A percentile compares a stretch with the other conserved stretches of the same genome.
Evolutionary conservation across 2,113 vertebrate species (phyloP).

Genomic region (Todiramphus chloris): DNA sequence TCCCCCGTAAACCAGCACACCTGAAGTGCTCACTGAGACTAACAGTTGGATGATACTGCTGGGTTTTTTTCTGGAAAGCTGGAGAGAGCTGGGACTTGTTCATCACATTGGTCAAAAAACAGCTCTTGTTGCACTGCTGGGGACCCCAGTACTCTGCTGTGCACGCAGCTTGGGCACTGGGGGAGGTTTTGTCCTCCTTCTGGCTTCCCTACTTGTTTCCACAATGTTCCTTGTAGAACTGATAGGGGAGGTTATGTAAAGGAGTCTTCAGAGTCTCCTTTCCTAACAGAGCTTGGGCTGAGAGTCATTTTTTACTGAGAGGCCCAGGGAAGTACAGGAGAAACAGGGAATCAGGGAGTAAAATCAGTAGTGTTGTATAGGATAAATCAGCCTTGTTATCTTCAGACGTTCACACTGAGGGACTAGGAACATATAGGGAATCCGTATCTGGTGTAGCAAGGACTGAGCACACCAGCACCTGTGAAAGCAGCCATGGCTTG

Average conservation of each 20-base stretch:
- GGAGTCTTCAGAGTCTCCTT: background rate
- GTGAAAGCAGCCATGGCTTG: background rate
- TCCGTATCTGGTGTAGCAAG: background rate
- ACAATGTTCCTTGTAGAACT: background rate
- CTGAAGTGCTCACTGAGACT: background rate
- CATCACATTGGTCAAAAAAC: background rate
- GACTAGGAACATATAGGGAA: background rate
- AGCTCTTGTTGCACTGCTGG: background rate
- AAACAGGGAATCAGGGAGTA: background rate
- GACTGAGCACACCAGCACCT: background rate
- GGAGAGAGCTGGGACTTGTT: background rate
- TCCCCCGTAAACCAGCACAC: background rate
- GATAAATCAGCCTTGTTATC: background rate
- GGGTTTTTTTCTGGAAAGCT: background rate
- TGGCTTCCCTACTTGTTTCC: background rate
- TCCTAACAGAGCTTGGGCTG: background rate
- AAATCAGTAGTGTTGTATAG: background rate
- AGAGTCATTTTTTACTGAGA: background rate
- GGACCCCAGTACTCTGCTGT: background rate
- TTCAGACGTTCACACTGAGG: background rate
- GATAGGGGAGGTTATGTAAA: background rate
- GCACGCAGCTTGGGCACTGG: background rate
- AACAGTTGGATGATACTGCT: background rate
- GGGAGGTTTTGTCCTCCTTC: background rate
- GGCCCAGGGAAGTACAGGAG: background rate